phyloP scores from a whole-genome alignment of 2,113 vertebrate genomes.

The Platycercus adscitus region DNA sequence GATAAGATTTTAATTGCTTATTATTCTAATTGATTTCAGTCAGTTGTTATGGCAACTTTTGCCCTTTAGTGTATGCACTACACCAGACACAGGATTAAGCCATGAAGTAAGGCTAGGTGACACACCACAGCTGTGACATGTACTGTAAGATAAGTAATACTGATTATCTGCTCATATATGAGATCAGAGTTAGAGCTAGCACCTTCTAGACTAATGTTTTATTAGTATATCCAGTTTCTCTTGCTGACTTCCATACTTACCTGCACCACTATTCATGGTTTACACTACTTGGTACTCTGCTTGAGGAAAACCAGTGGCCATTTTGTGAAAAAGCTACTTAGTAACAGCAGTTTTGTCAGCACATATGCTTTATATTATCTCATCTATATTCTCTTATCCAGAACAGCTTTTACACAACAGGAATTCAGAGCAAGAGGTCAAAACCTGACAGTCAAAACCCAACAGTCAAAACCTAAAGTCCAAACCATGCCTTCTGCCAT shows the following conservation, averaged over 20 bases:
- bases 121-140: not conserved
- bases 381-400: not conserved
- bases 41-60: constrained; percentile 61
- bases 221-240: not conserved
- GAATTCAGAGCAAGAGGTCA: not conserved
- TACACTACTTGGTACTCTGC: not conserved
- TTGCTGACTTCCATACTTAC: not conserved
- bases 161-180: not conserved
- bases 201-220: not conserved
- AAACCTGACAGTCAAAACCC: not conserved
- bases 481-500: not conserved
- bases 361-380: not conserved
- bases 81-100: not conserved
- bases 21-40: constrained; percentile 54
- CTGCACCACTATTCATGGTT: fast-evolving
- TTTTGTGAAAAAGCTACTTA: not conserved
- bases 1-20: constrained; percentile 65
- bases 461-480: not conserved
- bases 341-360: not conserved
- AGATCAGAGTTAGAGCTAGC: not conserved
- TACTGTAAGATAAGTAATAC: not conserved
- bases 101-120: not conserved
- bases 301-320: not conserved
- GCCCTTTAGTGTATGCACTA: not conserved
- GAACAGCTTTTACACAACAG: not conserved